Base-by-base conservation (phyloP, 2,797 vertebrate species). In the Hypotaenidia okinawae region DNA sequence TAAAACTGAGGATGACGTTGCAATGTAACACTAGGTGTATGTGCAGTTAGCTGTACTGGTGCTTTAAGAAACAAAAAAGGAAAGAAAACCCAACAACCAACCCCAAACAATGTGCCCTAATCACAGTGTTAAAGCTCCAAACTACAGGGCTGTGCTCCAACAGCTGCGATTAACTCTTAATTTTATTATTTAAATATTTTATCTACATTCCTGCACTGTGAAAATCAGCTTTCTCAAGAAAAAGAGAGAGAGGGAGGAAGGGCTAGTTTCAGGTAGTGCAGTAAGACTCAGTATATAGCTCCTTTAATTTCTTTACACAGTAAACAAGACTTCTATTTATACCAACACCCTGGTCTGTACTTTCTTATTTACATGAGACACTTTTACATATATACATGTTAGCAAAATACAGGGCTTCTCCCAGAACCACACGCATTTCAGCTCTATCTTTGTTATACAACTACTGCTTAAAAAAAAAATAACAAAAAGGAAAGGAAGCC, bases 371-470 rank as follows among this genome's bases (percentile, higher is more conserved):
- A 98, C 97, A 98, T 37, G 57, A 92, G 95, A 97, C 95, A 94
- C 87, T 94, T 98, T 95, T 98, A 98, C 98, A 98, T 98, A 98
- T 98, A 96, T 98, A 98, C 98, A 98, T 28, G 94, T 97, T 97
- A 98, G 95, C 98, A 98, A 98, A 98, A 98, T 98, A 98, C 98
- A 97, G 95, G 95, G 87, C 95, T 94, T 93, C 64, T 96, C 93
- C 97, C 94, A 97, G 89, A 96, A 90, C 94, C 90, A 94, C 93
- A 92, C 82, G 94, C 78, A 69, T 84, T 84, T 95, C 90, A 91
- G 94, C 92, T 30, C 9, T 51, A 57, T 59, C 77, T 95, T 79
- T 94, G 83, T 92, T 96, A 96, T 43, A 97, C 87, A 97, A 67
- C 75, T 58, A 78, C 81, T 69, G 51, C 82, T 89, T 95, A 93